These are phyloP conservation scores for Bombus sibiricus DNA, from an alignment of 1,140 invertebrate species.

Conservation along the genomic window DNA sequence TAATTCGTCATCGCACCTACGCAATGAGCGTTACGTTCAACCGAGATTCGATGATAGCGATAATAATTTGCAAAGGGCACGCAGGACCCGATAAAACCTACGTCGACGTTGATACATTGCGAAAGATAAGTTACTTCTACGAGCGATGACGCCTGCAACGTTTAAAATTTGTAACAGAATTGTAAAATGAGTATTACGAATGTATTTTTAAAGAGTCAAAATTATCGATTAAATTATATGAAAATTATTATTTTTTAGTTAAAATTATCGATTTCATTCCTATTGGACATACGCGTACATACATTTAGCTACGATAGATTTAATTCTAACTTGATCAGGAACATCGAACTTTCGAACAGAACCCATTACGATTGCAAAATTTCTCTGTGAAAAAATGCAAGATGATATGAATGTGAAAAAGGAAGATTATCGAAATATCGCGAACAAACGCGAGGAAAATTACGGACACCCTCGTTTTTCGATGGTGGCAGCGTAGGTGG, in stretches of 20 bases:
- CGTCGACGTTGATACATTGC: slow-evolving; percentile 46
- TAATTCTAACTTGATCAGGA: too few species aligned
- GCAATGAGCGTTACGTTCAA: slow-evolving; percentile 43
- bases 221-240: too few species aligned
- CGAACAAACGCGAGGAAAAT: too few species aligned
- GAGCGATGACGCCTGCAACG: not conserved
- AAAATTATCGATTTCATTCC: not conserved
- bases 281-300: too few species aligned
- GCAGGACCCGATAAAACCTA: slow-evolving; percentile 40
- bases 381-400: not conserved
- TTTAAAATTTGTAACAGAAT: not conserved
- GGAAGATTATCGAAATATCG: not conserved
- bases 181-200: not conserved
- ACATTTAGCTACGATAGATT: not conserved
- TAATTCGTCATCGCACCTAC: slow-evolving; percentile 55
- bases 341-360: too few species aligned
- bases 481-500: not conserved
- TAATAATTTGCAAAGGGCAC: slow-evolving; percentile 45
- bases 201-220: not conserved
- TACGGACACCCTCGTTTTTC: not conserved
- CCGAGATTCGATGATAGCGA: slow-evolving; percentile 40
- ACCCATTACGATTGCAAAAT: too few species aligned
- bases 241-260: too few species aligned
- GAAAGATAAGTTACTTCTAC: slow-evolving; percentile 8
- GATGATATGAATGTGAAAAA: not conserved